These are phyloP conservation scores for Acrossocheilus fasciatus DNA, from an alignment of 2,797 vertebrate species.

Conservation along the genomic window DNA sequence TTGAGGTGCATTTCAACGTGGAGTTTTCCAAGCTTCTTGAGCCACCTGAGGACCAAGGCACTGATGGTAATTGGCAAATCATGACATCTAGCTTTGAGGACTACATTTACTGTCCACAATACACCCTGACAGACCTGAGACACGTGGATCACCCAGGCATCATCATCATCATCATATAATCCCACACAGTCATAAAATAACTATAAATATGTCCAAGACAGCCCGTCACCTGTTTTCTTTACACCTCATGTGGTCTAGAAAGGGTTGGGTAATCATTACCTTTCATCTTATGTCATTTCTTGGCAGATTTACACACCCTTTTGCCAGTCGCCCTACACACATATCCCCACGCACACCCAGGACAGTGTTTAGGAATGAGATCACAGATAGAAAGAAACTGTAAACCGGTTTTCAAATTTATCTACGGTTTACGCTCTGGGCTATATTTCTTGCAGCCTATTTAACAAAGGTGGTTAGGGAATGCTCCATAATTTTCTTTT, in stretches of 20 bases:
- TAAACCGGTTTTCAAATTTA: not conserved
- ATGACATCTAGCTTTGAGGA: not conserved
- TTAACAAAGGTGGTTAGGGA: not conserved
- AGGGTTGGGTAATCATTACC: slow-evolving; percentile 27
- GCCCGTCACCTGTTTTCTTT: slow-evolving; percentile 12
- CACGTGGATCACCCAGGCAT: not conserved
- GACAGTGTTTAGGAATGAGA: slow-evolving; percentile 22
- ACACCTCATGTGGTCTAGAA: not conserved
- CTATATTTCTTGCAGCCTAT: not conserved
- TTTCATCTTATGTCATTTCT: slow-evolving; percentile 34
- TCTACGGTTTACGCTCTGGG: not conserved
- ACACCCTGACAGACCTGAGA: slow-evolving; percentile 4
- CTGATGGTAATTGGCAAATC: slow-evolving; percentile 76
- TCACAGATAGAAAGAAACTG: not conserved
- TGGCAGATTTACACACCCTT: not conserved
- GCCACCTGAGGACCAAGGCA: slow-evolving; percentile 89
- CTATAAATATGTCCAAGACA: slow-evolving; percentile 21
- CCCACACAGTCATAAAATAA: slow-evolving; percentile 35
- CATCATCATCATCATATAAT: slow-evolving; percentile 38
- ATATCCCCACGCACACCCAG: not conserved
- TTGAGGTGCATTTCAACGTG: slow-evolving; percentile 93
- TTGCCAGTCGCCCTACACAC: not conserved
- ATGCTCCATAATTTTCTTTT: not conserved
- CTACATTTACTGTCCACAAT: not conserved
- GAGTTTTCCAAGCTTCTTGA: slow-evolving; percentile 92